Conservation (phyloP, 1,140 invertebrate species). For the Drosophila yakuba region DNA sequence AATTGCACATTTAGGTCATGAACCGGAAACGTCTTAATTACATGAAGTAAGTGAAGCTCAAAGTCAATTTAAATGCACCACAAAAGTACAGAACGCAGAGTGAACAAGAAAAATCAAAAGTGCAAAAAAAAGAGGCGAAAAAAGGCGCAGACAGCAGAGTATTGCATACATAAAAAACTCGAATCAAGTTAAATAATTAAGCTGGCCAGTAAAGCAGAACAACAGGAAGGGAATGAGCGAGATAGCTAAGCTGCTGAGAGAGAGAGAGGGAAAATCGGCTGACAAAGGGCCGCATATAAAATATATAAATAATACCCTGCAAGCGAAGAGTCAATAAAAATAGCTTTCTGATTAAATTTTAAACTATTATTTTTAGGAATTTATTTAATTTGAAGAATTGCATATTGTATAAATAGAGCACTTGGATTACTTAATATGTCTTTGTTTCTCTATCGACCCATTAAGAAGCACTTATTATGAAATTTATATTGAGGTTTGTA, state of each 20-base stretch:
- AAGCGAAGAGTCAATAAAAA: slow-evolving; percentile 3
- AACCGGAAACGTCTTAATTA: slow-evolving; percentile 78
- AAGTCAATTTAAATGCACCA: slow-evolving; percentile 69
- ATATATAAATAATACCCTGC: slow-evolving; percentile 60
- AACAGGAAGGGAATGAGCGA: slow-evolving; percentile 40
- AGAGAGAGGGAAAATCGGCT: slow-evolving; percentile 18
- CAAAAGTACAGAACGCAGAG: slow-evolving; percentile 45
- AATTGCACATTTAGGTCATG: slow-evolving; percentile 69
- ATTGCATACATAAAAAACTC: slow-evolving; percentile 55
- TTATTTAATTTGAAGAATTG: too few relatives aligned
- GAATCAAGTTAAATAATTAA: slow-evolving; percentile 73
- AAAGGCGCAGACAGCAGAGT: slow-evolving; percentile 30
- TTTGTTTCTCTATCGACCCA: too few relatives aligned
- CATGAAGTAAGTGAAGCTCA: slow-evolving; percentile 68
- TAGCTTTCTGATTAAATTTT: not conserved
- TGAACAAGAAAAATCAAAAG: slow-evolving; percentile 32
- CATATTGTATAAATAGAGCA: too few relatives aligned
- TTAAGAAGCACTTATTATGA: too few relatives aligned
- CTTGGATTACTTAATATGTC: too few relatives aligned
- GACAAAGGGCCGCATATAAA: slow-evolving; percentile 60
- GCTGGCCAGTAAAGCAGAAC: slow-evolving; percentile 67
- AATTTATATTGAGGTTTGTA: too few relatives aligned
- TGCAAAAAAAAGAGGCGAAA: slow-evolving; percentile 10
- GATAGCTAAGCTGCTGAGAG: not conserved
- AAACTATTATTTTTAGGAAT: too few relatives aligned